Evolutionary conservation across 35 echinoderm and acorn worm genomes (phyloP).

Genomic region (Strongylocentrotus purpuratus): DNA sequence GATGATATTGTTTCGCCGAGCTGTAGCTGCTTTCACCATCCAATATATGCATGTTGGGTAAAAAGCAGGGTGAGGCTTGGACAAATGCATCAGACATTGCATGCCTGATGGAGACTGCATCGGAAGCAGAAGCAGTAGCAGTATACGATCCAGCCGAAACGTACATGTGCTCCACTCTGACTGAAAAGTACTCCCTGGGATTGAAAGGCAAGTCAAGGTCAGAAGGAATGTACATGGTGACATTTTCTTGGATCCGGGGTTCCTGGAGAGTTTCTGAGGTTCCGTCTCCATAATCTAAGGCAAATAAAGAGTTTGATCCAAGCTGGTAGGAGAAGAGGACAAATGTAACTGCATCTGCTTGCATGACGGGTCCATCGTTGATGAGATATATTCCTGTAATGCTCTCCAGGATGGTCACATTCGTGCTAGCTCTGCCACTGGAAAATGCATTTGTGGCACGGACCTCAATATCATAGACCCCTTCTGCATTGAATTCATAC

Average conservation of each 20-base stretch:
- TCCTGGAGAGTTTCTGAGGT: background rate
- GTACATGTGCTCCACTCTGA: conserved; percentile 62
- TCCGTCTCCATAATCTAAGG: conserved; percentile 75
- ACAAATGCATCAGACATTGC: conserved; percentile 62
- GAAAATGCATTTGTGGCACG: background rate
- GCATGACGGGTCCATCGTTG: conserved; percentile 75
- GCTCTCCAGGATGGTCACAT: conserved; percentile 45
- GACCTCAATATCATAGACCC: background rate
- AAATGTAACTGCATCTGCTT: conserved; percentile 63
- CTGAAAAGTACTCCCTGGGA: conserved; percentile 55
- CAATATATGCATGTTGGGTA: conserved; percentile 68
- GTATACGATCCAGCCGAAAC: conserved; percentile 53
- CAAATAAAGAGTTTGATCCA: conserved; percentile 61
- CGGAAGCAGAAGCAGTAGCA: conserved; percentile 56
- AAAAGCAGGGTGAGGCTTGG: conserved; percentile 54
- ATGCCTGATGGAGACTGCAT: conserved; percentile 40
- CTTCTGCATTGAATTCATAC: background rate
- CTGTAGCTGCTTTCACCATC: conserved; percentile 58
- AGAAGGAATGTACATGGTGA: conserved; percentile 50
- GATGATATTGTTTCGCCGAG: conserved; percentile 46
- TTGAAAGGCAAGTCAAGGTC: conserved; percentile 74
- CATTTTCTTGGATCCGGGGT: conserved; percentile 16
- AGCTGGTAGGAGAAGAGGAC: conserved; percentile 63
- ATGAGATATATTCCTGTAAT: conserved; percentile 75
- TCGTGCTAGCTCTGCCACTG: background rate